Evolutionary conservation across 2,797 vertebrate species (phyloP), one percentile per base, ranked within the genome.

Genomic region (Typhlichthys subterraneus): DNA sequence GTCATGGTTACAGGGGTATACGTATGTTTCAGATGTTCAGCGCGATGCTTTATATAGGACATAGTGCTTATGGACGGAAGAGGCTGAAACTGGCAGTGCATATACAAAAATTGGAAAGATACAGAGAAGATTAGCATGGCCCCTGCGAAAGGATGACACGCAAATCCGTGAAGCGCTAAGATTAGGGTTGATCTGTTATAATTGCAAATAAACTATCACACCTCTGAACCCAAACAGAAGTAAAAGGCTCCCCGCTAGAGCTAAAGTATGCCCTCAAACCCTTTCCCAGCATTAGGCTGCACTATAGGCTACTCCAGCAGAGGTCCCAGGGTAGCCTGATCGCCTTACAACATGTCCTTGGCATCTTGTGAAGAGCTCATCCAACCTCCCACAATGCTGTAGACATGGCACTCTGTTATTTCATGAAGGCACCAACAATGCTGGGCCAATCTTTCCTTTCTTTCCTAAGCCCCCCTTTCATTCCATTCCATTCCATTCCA

Each of bases 401-500:
- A 57, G 10, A 57, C 70, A 47, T 13, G 45, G 54, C 29, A 9
- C n/a, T 56, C 53, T 51, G 57, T 42, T 57, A 45, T 61, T 38
- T 31, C 12, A 23, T 58, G 15, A 55, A 65, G 63, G 65, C 65
- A 49, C 23, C 46, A 60, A 56, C 58, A 65, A 74, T 48, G 45
- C 42, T 45, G 5, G 57, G 42, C 31, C 38, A 12, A 67, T 60
- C 33, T 52, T 12, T 56, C 52, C 23, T 80, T 76, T 75, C 51
- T 73, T 63, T 65, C 12, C 50, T 63, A 81, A 70, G 60, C 13
- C 42, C 63, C 51, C 50, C 63, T 69, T 67, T 80, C 72, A 83
- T 84, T 82, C 72, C 73, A 71, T 76, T 88, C 65, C 15, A 61
- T 69, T 67, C 65, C 15, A 61, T 69, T 67, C 72, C 73, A 71